Base-by-base conservation (phyloP, 2,888 invertebrate genomes). In the Rhaphigaster nebulosa region DNA sequence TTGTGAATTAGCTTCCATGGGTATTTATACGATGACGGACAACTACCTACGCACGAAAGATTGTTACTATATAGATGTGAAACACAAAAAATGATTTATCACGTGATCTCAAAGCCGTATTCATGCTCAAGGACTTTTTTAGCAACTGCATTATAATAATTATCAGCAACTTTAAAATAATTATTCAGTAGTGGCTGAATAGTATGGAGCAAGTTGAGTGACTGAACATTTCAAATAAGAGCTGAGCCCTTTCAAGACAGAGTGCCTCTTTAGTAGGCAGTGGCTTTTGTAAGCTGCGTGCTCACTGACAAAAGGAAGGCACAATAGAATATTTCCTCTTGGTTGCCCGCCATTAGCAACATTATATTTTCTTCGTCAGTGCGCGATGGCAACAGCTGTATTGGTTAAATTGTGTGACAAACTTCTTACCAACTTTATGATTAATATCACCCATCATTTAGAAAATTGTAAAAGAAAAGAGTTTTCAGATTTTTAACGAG, bases 241-340 rank as follows among this genome's bases (percentile, higher is more conserved):
- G 70, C 18, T 38, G 70, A 76, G 34, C 70, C 70, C 34, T 76
- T 76, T 76, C 70, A 76, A 38, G 38, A 8, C 1, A 23, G 70
- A 65, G 65, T 60, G 65, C 29, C 65, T 20, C 70, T 76, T 76
- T 76, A 76, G 34, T 6, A 76, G 34, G 70, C 70, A 15, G 34
- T 38, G 70, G 34, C 70, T 76, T 76, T 76, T 76, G 34, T 76
- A 76, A 38, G 70, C 70, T 29, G 15, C 65, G 29, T 65, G 65
- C 65, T 38, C 70, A 76, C 70, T 76, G 20, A 76, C 70, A 76
- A 76, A 76, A 76, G 70, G 38, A 76, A 76, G 34, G 6, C 34
- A 38, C 70, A 76, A 76, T 20, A 76, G 70, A 34, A 76, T 38
- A 76, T 76, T 76, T 76, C 70, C 20, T 38, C 38, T 76, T 38